Conservation (phyloP, 2,888 invertebrate species). For the Drosophila neotestacea region DNA sequence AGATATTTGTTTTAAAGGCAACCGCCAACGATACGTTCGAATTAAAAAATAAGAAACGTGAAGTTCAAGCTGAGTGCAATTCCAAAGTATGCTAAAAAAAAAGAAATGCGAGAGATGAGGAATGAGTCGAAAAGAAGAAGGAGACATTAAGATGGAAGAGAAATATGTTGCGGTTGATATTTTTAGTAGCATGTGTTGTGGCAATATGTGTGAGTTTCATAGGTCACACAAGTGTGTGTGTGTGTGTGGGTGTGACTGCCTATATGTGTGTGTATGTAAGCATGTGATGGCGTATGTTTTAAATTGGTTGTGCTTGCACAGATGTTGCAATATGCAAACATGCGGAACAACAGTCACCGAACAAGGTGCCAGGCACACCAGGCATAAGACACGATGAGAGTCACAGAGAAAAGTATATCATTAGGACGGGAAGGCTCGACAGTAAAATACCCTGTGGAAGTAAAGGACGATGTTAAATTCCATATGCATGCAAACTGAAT, state of each 20-base stretch:
- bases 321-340: conserved; percentile 79
- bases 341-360: conserved; percentile 64
- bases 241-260: neutral
- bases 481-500: no score
- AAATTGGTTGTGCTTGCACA: conserved; percentile 75
- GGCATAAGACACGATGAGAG: conserved; percentile 2
- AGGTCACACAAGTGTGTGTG: conserved; percentile 13
- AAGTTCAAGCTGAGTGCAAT: conserved; percentile 25
- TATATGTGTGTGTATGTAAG: conserved; percentile 21
- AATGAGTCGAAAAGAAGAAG: conserved; percentile 9
- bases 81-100: conserved; percentile 29
- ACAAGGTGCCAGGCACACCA: conserved; percentile 59
- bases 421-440: no score
- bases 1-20: conserved; percentile 30
- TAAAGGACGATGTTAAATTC: no score
- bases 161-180: conserved; percentile 53
- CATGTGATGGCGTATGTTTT: conserved; percentile 72
- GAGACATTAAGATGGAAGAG: conserved; percentile 16
- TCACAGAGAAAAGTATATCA: neutral
- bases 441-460: no score
- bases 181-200: conserved; percentile 57
- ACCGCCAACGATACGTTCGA: conserved; percentile 4
- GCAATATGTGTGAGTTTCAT: conserved; percentile 14
- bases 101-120: conserved; percentile 19
- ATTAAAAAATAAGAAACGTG: neutral